Conservation (phyloP, 2,797 vertebrate genomes). For the Ispidina picta region DNA sequence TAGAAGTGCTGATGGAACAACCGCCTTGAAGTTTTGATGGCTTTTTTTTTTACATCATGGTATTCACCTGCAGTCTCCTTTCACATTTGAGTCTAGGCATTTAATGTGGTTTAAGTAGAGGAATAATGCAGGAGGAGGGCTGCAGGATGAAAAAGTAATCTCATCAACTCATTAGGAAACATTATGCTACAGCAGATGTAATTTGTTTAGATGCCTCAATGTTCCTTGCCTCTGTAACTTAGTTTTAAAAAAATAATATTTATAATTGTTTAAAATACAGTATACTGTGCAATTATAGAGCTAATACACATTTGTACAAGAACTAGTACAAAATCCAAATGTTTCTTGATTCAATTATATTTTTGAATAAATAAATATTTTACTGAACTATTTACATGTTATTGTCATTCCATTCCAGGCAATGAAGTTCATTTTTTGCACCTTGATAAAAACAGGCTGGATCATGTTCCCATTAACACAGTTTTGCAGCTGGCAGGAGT, state of each 20-base stretch:
- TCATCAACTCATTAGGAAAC: slow-evolving; percentile 8
- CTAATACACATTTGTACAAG: not conserved
- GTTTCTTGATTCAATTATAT: not conserved
- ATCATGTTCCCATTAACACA: slow-evolving; percentile 90
- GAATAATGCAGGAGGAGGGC: not conserved
- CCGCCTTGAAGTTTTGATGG: not conserved
- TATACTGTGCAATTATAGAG: not conserved
- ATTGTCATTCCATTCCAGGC: slow-evolving; percentile 77
- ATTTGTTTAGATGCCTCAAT: not conserved
- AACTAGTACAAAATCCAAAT: slow-evolving; percentile 19
- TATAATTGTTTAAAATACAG: not conserved
- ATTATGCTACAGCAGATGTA: not conserved
- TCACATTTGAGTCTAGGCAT: not conserved
- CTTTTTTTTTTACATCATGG: not conserved
- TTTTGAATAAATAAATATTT: slow-evolving; percentile 21
- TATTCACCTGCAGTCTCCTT: not conserved
- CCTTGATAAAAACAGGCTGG: slow-evolving; percentile 88
- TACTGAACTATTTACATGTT: not conserved
- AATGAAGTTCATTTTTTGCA: slow-evolving; percentile 87
- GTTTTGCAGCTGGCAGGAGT: slow-evolving; percentile 89
- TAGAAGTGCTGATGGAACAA: not conserved
- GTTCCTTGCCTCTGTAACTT: slow-evolving; percentile 12
- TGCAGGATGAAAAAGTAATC: slow-evolving; percentile 25
- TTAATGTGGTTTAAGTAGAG: slow-evolving; percentile 13
- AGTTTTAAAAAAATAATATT: not conserved